These are phyloP conservation scores for Drusus annulatus DNA, from an alignment of 1,140 invertebrate species.

Conservation along the genomic window DNA sequence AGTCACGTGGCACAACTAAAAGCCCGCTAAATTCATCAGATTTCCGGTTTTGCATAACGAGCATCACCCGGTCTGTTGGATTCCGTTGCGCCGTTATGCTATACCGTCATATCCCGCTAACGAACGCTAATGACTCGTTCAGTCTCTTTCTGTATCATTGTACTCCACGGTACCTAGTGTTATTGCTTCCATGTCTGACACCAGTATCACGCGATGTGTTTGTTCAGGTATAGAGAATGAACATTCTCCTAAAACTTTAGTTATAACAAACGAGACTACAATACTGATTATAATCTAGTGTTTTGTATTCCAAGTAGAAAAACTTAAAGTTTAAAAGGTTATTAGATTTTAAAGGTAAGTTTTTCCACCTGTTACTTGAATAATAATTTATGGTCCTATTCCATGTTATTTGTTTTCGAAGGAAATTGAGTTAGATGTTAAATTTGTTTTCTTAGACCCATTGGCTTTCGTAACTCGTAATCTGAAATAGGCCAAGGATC, in stretches of 20 bases:
- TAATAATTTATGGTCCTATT: no score
- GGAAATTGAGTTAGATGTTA: no score
- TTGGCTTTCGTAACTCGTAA: no score
- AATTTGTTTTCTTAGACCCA: no score
- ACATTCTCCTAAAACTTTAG: no score
- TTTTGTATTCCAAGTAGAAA: background rate
- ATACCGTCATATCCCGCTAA: background rate
- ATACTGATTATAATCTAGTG: background rate
- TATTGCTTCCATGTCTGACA: background rate
- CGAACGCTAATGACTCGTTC: constrained; percentile 5
- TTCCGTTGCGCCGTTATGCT: background rate
- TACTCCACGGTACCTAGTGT: background rate
- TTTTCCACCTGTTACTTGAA: no score
- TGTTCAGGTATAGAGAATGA: background rate
- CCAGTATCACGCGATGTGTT: background rate
- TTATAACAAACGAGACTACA: background rate
- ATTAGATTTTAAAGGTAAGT: no score
- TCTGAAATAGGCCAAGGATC: no score
- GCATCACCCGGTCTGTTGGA: background rate
- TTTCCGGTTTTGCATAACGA: constrained; percentile 7
- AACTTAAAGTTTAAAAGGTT: background rate
- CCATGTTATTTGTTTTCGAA: no score
- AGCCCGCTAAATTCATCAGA: background rate
- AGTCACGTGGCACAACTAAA: background rate
- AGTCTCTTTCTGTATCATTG: background rate